Conservation (phyloP, 1,140 invertebrate genomes). For the Procambarus clarkii region DNA sequence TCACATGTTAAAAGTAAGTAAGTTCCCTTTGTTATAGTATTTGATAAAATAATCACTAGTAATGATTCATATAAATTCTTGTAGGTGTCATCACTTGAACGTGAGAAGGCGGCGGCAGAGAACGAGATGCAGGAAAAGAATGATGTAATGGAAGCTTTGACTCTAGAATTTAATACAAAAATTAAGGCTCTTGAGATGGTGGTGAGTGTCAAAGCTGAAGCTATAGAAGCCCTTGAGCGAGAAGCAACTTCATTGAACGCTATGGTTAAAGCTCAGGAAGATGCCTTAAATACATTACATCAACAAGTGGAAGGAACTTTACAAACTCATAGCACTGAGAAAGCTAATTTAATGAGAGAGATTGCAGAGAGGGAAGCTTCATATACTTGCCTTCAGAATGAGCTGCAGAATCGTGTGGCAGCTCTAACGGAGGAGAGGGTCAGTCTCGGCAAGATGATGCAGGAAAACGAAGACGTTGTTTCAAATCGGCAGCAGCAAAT, state of each 20-base stretch:
- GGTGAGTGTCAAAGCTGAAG: not conserved
- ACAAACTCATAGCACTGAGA: slow-evolving; percentile 12
- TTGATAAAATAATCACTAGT: too few species aligned
- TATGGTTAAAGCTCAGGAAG: slow-evolving; percentile 35
- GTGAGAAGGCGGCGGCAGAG: not conserved
- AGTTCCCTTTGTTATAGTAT: too few species aligned
- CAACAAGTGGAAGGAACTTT: slow-evolving; percentile 22
- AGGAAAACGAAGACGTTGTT: slow-evolving; percentile 5
- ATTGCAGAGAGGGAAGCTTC: not conserved
- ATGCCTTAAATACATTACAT: slow-evolving; percentile 27
- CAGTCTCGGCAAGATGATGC: not conserved
- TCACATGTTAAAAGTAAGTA: too few species aligned
- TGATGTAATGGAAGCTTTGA: not conserved
- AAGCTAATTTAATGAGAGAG: not conserved
- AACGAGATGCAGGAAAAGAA: not conserved
- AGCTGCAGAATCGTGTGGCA: not conserved
- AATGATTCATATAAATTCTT: not conserved
- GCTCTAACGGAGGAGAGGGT: not conserved
- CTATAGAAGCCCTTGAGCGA: not conserved
- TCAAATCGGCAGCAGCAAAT: slow-evolving; percentile 1
- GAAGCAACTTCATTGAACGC: slow-evolving; percentile 21
- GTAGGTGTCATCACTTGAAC: not conserved
- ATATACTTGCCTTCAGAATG: not conserved
- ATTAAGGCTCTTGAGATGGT: not conserved
- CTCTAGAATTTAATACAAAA: not conserved